A percentile compares a stretch with the other conserved stretches of the same genome.
These are phyloP conservation scores for Campodea augens DNA, from an alignment of 1,140 invertebrate species.

Conservation along the genomic window DNA sequence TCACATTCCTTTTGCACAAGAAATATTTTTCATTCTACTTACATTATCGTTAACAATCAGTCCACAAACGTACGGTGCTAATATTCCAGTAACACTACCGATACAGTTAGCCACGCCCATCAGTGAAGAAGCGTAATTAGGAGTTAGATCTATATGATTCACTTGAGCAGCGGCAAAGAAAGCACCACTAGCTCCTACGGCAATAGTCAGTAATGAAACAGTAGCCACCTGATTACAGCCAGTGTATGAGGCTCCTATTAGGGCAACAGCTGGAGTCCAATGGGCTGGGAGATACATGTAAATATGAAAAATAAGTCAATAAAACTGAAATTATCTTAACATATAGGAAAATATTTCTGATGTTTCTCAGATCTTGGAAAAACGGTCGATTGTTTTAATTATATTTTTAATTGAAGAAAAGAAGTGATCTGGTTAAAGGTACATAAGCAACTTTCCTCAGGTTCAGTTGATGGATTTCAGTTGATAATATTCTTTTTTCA, in stretches of 20 bases:
- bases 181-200: conserved; percentile 15
- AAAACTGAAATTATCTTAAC: too few species aligned
- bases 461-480: too few species aligned
- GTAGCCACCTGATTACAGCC: conserved; percentile 17
- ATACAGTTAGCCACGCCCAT: conserved; percentile 44
- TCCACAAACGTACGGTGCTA: conserved; percentile 19
- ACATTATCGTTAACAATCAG: conserved; percentile 2
- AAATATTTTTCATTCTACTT: too few species aligned
- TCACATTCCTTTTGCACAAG: too few species aligned
- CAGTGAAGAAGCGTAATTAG: conserved; percentile 52
- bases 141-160: conserved; percentile 51
- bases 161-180: conserved; percentile 21
- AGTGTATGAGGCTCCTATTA: conserved; percentile 15
- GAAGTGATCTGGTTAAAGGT: too few species aligned
- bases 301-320: too few species aligned
- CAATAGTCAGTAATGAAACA: conserved; percentile 15
- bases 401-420: too few species aligned
- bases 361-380: too few species aligned
- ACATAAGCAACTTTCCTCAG: too few species aligned
- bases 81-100: conserved; percentile 22
- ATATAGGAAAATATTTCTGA: too few species aligned
- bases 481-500: too few species aligned
- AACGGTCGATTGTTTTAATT: too few species aligned
- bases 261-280: conserved; percentile 15
- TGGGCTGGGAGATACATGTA: conserved; percentile 16